Conservation (phyloP, 1,140 invertebrate genomes). For the Pseudobourletiella spinata region DNA sequence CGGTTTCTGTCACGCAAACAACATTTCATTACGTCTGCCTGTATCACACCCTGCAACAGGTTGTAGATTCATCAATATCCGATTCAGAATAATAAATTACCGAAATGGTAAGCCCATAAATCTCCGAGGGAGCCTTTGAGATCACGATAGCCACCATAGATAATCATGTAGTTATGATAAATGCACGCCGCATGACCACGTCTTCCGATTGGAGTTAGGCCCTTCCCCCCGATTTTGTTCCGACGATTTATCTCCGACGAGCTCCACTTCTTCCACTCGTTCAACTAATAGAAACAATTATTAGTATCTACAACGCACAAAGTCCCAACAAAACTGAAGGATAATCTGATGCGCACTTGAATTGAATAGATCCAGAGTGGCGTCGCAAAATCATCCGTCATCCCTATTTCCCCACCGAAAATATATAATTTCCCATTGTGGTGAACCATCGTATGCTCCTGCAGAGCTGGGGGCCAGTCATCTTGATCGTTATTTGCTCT, state of each 20-base stretch:
- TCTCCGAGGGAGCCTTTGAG: conserved; percentile 69
- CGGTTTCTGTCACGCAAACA: conserved; percentile 50
- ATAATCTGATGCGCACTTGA: too few species aligned
- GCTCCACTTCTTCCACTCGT: conserved; percentile 16
- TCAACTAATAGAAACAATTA: neutral
- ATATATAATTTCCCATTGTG: conserved; percentile 67
- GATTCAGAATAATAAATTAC: conserved; percentile 44
- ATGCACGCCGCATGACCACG: conserved; percentile 74
- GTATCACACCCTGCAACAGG: too few species aligned
- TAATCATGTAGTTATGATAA: conserved; percentile 65
- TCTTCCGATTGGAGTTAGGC: conserved; percentile 60
- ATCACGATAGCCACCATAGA: conserved; percentile 85
- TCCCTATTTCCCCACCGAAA: conserved; percentile 79
- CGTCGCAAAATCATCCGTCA: conserved; percentile 66
- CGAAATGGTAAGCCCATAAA: conserved; percentile 80
- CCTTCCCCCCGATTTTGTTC: conserved; percentile 43
- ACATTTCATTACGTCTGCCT: too few species aligned
- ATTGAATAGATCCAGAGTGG: conserved; percentile 81
- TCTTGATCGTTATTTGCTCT: conserved; percentile 24
- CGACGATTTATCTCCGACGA: conserved; percentile 43
- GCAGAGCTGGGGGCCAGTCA: conserved; percentile 17
- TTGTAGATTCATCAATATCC: neutral
- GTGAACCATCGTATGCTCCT: conserved; percentile 70
- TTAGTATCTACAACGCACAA: neutral
- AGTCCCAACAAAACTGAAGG: neutral